Conservation (phyloP, 30 jellyfish, hydroid and myxozoan species). For the Hydractinia symbiolongicarpus region DNA sequence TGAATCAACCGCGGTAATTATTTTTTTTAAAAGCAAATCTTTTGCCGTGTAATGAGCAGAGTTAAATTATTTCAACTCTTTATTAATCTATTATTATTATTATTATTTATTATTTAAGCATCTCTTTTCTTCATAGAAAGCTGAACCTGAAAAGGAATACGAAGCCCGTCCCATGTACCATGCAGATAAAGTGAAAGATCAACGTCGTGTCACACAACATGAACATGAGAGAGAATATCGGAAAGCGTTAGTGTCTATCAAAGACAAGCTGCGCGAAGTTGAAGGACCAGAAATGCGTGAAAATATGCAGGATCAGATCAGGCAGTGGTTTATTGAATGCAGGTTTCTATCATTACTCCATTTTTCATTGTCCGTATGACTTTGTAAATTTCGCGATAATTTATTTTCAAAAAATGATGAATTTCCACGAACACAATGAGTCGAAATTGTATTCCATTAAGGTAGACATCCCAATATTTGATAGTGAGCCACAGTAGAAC, state of each 20-base stretch:
- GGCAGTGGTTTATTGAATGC: constrained; percentile 98
- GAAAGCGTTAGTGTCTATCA: constrained; percentile 73
- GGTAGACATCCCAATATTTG: too few relatives aligned
- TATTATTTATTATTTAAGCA: not conserved
- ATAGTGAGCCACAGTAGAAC: too few relatives aligned
- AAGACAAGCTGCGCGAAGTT: constrained; percentile 74
- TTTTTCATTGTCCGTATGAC: too few relatives aligned
- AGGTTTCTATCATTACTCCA: constrained; percentile 24
- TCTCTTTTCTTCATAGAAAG: constrained; percentile 43
- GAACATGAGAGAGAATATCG: constrained; percentile 76
- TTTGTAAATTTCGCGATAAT: too few relatives aligned
- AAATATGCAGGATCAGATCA: constrained; percentile 87
- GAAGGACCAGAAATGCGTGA: constrained; percentile 96
- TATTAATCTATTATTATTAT: too few relatives aligned
- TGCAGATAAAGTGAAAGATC: constrained; percentile 57
- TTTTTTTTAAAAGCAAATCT: too few relatives aligned
- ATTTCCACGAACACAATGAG: too few relatives aligned
- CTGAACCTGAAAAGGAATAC: constrained; percentile 33
- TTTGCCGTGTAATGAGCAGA: too few relatives aligned
- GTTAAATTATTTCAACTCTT: too few relatives aligned
- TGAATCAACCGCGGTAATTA: too few relatives aligned
- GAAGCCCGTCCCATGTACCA: constrained; percentile 50
- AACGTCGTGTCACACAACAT: constrained; percentile 75
- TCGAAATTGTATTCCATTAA: too few relatives aligned
- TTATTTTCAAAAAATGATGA: too few relatives aligned